Conservation (phyloP, 2,888 invertebrate genomes). For the Drosophila pegasa region DNA sequence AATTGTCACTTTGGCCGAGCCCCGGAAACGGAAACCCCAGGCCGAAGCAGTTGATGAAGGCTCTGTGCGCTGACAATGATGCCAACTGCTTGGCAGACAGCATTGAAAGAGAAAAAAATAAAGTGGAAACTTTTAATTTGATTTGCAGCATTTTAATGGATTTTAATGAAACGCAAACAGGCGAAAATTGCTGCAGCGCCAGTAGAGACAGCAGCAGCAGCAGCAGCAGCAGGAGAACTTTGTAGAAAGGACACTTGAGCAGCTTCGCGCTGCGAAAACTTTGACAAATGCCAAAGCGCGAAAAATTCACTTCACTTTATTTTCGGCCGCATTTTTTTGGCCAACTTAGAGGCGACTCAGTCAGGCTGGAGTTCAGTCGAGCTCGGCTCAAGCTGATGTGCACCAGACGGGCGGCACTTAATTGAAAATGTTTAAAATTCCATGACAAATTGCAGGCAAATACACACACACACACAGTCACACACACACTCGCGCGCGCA, state of each 20-base stretch:
- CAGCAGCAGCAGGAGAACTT: constrained; percentile 43
- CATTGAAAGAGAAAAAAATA: constrained; percentile 16
- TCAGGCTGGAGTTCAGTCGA: constrained; percentile 5
- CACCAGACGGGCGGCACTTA: constrained; percentile 56
- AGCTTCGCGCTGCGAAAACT: constrained; percentile 57
- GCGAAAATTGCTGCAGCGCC: constrained; percentile 41
- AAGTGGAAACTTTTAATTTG: constrained; percentile 81
- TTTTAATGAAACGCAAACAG: constrained; percentile 82
- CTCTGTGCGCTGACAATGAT: constrained; percentile 59
- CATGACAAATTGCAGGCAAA: constrained; percentile 62
- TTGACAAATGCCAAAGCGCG: constrained; percentile 81
- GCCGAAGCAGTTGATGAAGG: constrained; percentile 48
- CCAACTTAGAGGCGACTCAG: constrained; percentile 67
- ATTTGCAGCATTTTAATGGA: constrained; percentile 82
- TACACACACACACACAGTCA: constrained; percentile 7
- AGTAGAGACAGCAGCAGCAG: constrained; percentile 24
- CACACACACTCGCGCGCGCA: neutral
- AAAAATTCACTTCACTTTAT: constrained; percentile 74
- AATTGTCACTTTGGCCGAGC: constrained; percentile 65
- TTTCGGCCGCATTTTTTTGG: constrained; percentile 58
- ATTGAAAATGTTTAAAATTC: constrained; percentile 81
- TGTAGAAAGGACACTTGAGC: constrained; percentile 71
- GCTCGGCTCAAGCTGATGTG: constrained; percentile 53
- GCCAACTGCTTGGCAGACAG: constrained; percentile 46
- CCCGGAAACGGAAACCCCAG: constrained; percentile 2